phyloP scores from a whole-genome alignment of 1,140 invertebrate species.

The Scylla paramamosain region DNA sequence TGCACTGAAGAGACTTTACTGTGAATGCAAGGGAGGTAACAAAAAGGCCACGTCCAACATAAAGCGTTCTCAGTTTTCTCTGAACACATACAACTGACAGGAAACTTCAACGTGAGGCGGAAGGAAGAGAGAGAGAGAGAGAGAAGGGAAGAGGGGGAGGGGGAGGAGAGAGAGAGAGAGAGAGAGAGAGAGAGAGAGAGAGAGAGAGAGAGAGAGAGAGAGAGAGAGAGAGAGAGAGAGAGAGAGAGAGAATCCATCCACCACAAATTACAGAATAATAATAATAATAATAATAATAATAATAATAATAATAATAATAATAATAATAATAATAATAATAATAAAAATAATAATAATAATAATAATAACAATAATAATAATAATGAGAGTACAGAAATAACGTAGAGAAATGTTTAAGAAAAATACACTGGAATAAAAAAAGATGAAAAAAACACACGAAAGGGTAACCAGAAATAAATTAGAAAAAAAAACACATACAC shows the following conservation, averaged over 20 bases:
- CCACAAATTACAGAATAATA: too few relatives aligned
- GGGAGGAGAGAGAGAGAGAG: not conserved
- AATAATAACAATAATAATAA: too few relatives aligned
- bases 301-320: too few relatives aligned
- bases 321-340: too few relatives aligned
- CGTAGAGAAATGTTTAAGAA: too few relatives aligned
- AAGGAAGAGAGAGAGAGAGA: conserved; percentile 6
- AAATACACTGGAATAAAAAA: too few relatives aligned
- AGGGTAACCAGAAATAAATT: too few relatives aligned
- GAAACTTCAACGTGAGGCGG: not conserved
- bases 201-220: not conserved
- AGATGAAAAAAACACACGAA: too few relatives aligned
- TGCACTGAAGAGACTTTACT: not conserved
- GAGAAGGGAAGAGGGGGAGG: not conserved
- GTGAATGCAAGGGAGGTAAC: not conserved
- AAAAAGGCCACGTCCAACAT: not conserved
- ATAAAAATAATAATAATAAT: too few relatives aligned
- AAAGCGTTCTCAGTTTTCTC: not conserved
- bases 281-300: too few relatives aligned
- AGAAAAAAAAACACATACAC: too few relatives aligned
- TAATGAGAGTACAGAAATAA: too few relatives aligned
- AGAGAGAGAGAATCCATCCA: not conserved
- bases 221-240: not conserved
- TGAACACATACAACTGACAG: not conserved
- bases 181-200: not conserved